phyloP scores from a whole-genome alignment of 2,888 invertebrate genomes.

The Heliconius aoede region DNA sequence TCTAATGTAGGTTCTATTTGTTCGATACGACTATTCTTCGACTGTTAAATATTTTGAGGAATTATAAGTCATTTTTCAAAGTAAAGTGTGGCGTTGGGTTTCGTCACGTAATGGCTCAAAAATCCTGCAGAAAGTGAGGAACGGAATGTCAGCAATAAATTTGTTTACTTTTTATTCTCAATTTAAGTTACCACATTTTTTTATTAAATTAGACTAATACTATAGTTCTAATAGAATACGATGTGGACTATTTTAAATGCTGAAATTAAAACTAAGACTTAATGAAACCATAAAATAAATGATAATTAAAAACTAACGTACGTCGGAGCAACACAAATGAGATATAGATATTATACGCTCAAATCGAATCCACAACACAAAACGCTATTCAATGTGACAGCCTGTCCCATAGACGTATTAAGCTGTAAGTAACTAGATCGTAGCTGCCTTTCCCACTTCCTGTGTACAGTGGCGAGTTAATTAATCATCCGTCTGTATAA shows the following conservation, averaged over 20 bases:
- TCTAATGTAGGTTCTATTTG: too few species aligned
- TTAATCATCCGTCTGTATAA: constrained; percentile 15
- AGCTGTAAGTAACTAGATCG: constrained; percentile 10
- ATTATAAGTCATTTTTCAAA: too few species aligned
- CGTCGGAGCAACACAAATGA: constrained; percentile 31
- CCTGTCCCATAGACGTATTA: constrained; percentile 34
- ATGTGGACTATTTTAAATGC: not conserved
- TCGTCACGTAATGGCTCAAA: too few species aligned
- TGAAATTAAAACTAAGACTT: not conserved
- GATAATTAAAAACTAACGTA: not conserved
- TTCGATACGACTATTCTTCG: not conserved
- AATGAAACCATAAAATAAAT: not conserved
- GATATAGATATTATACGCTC: constrained; percentile 42
- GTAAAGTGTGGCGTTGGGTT: too few species aligned
- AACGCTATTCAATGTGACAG: constrained; percentile 39
- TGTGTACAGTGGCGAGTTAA: constrained; percentile 15
- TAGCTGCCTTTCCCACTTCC: constrained; percentile 10
- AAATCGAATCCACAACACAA: constrained; percentile 41
- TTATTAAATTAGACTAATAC: too few species aligned
- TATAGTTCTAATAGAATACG: too few species aligned
- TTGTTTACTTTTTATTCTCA: too few species aligned
- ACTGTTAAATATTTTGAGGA: too few species aligned
- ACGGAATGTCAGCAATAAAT: too few species aligned
- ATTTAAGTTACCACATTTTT: too few species aligned
- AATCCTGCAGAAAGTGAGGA: too few species aligned